Base-by-base conservation (phyloP, 1,140 invertebrate species). In the Drosophila quadrilineata region DNA sequence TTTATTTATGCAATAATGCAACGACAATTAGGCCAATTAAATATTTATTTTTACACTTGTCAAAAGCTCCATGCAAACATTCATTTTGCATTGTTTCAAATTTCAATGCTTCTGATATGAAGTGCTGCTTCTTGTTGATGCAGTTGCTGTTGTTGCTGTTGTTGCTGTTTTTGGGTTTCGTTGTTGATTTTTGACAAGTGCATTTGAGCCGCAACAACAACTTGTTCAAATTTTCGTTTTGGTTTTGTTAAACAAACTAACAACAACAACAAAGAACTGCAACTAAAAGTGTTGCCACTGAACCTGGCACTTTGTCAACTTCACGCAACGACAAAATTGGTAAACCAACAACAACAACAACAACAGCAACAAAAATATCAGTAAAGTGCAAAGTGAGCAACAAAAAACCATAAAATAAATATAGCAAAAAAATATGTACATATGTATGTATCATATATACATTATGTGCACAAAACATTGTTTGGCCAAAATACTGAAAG, bases 11-110 rank as follows among this genome's bases (percentile, higher is more conserved):
- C 60, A 66, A 73, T 72, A 73, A 70, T 71, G 60, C 66, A 66
- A 71, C 35, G 67, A 66, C 71, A 73, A 73, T 73, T 73, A 73
- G 67, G 71, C 38, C 71, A 73, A 73, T 73, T 71, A 73, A 73
- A 73, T 73, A 73, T 73, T 73, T 73, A 73, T 73, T 73, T 73
- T 73, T 71, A 73, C 67, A 72, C 70, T 68, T 56, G 64, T 48
- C 50, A 45, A 46, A 28, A 41, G 17, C 46, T 33, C 28, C 9
- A 56, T 17, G 36, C 41, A 63, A 64, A 31, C 56, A 62, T 52
- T 52, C 12, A 35, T 35, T 33, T 19, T 72, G 52, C 65, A n/a
- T 72, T 72, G 70, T 65, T 70, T 72, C 58, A 58, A 58, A 64
- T 65, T 49, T 33, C 59, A 58, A 70, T 58, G 21, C 40, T n/a